phyloP scores from a whole-genome alignment of 30 jellyfish, hydroid and myxozoan species.

The Aurelia aurita complex sp. Pacific region DNA sequence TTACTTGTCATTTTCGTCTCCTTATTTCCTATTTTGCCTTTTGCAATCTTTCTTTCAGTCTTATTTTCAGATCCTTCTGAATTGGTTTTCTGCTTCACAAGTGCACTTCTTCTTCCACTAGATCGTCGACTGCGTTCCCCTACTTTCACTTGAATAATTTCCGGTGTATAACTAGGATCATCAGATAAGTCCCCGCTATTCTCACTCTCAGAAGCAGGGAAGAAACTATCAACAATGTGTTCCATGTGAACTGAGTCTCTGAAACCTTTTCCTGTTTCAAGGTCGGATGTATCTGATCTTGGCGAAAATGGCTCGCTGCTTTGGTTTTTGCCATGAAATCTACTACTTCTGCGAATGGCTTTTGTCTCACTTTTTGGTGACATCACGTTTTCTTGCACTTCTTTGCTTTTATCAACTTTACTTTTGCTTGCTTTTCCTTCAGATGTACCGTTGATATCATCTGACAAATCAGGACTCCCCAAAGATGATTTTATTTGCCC shows the following conservation, averaged over 20 bases:
- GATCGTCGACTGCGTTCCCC: neutral
- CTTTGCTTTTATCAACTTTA: neutral
- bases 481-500: neutral
- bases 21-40: neutral
- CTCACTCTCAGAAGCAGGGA: constrained; percentile 21
- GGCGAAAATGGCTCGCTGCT: neutral
- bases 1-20: constrained; percentile 14
- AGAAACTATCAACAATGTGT: constrained; percentile 11
- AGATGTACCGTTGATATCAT: neutral
- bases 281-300: neutral
- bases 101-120: neutral
- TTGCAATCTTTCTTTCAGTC: neutral
- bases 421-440: neutral
- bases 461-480: constrained; percentile 12
- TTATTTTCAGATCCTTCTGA: neutral
- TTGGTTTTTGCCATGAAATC: constrained; percentile 8
- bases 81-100: neutral
- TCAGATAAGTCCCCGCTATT: constrained; percentile 17
- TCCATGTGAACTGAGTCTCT: neutral
- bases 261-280: neutral
- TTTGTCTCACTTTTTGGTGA: neutral
- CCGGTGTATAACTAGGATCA: constrained; percentile 11
- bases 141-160: neutral
- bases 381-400: neutral
- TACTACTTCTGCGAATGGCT: constrained; percentile 28